phyloP scores from a whole-genome alignment of 1,140 invertebrate species.

The Lordiphosa stackelbergi region DNA sequence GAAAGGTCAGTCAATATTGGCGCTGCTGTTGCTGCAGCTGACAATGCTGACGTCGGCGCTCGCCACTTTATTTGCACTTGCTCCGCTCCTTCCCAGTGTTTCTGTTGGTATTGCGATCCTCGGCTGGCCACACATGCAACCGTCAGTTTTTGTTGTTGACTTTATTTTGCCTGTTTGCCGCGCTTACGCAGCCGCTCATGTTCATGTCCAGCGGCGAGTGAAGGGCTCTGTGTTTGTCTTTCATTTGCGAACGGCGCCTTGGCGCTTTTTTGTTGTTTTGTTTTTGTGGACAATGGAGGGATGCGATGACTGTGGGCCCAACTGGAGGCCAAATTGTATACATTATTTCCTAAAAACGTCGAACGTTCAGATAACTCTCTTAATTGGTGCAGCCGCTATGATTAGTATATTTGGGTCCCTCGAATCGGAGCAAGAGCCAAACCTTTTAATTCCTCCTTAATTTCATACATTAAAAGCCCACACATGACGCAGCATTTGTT shows the following conservation, averaged over 20 bases:
- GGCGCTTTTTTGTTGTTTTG: constrained; percentile 45
- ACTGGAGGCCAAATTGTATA: too few relatives aligned
- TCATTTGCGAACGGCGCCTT: constrained; percentile 68
- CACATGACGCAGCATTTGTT: too few relatives aligned
- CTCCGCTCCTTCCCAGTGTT: constrained; percentile 28
- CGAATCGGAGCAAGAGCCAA: too few relatives aligned
- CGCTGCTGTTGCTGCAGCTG: constrained; percentile 14
- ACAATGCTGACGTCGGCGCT: constrained; percentile 50
- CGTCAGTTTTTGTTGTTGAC: constrained; percentile 52
- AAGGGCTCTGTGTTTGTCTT: constrained; percentile 52
- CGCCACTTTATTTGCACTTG: constrained; percentile 59
- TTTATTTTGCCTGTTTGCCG: constrained; percentile 49
- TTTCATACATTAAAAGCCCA: too few relatives aligned
- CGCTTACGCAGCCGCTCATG: constrained; percentile 55
- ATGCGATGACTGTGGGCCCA: constrained; percentile 2
- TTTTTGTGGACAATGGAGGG: constrained; percentile 36
- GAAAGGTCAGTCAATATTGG: constrained; percentile 62
- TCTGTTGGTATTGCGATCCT: constrained; percentile 33
- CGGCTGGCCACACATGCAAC: constrained; percentile 32
- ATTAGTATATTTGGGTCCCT: too few relatives aligned
- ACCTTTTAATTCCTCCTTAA: too few relatives aligned
- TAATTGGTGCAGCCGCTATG: too few relatives aligned
- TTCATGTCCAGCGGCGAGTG: constrained; percentile 17
- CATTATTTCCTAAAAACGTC: too few relatives aligned
- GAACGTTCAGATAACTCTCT: too few relatives aligned